Percentiles rank a stretch among this genome's conserved stretches.
These are phyloP conservation scores for Brachylomia viminalis DNA, from an alignment of 2,888 invertebrate genomes.

Conservation along the genomic window DNA sequence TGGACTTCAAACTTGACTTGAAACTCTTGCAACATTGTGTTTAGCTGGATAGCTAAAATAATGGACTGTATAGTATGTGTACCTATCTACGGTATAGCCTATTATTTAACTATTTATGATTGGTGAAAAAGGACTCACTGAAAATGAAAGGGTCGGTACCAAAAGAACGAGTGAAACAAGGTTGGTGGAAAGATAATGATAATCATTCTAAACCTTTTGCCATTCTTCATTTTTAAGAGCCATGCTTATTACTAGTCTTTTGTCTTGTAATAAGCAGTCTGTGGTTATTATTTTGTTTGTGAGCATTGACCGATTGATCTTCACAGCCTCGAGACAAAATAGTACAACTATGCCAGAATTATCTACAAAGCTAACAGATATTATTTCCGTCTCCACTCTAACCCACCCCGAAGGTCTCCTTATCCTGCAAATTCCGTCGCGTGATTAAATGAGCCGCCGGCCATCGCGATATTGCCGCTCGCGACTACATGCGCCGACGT, in stretches of 20 bases:
- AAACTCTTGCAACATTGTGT: neutral
- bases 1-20: constrained; percentile 5
- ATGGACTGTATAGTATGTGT: neutral
- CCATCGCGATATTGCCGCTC: constrained; percentile 88
- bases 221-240: neutral
- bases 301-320: neutral
- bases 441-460: constrained; percentile 90
- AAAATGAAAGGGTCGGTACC: neutral
- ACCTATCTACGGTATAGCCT: neutral
- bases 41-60: neutral
- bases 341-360: neutral
- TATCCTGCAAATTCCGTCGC: constrained; percentile 86
- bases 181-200: neutral
- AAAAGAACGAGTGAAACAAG: neutral
- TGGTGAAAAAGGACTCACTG: neutral
- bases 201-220: neutral
- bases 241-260: too few relatives aligned
- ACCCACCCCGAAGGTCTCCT: constrained; percentile 67
- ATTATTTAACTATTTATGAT: neutral
- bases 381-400: constrained; percentile 69
- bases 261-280: neutral
- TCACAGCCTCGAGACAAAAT: neutral
- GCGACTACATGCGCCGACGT: constrained; percentile 78
- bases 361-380: neutral
- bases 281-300: neutral